Evolutionary conservation across 2,113 vertebrate species (phyloP).

Genomic region (zebrafish (Danio rerio)): GRCz12tu NC_133185.1:46686001-46686500

Average conservation of each 20-base stretch:
- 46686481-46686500: too few species aligned
- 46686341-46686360: neutral
- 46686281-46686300: neutral
- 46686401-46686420: too few species aligned
- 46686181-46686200: neutral
- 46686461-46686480: too few species aligned
- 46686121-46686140: constrained; percentile 65
- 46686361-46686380: neutral
- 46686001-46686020: neutral
- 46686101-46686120: constrained; percentile 62
- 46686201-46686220: neutral
- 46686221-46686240: neutral
- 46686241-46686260: neutral
- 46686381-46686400: too few species aligned
- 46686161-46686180: neutral
- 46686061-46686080: constrained; percentile 74
- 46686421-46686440: too few species aligned
- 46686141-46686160: neutral
- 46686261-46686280: neutral
- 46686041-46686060: constrained; percentile 25
- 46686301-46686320: neutral
- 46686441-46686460: too few species aligned
- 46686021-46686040: neutral
- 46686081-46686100: constrained; percentile 58
- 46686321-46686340: constrained; percentile 7